Percentiles rank a stretch among this genome's conserved stretches.
Evolutionary conservation across 2,113 vertebrate genomes (phyloP).

Genomic region (Charadrius vociferus): DNA sequence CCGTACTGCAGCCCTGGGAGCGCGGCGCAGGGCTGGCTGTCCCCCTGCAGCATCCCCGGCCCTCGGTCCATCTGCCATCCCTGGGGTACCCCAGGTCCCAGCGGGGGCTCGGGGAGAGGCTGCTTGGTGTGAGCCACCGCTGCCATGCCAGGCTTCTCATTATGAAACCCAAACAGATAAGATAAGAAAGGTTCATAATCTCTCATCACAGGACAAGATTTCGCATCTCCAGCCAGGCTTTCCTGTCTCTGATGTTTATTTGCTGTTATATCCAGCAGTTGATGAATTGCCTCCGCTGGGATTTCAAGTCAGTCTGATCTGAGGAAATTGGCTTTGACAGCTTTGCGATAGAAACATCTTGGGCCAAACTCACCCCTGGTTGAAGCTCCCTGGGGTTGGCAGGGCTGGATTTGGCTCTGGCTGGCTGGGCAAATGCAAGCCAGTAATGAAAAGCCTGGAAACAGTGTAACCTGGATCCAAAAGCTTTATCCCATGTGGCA

Average conservation of each 20-base stretch:
- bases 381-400: not conserved
- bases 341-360: not conserved
- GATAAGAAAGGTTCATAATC: not conserved
- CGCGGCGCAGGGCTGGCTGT: not conserved
- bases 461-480: not conserved
- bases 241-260: slow-evolving; percentile 3
- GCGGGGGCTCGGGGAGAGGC: fast-evolving
- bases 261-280: not conserved
- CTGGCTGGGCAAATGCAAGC: not conserved
- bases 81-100: not conserved
- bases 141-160: not conserved
- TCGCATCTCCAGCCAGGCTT: not conserved
- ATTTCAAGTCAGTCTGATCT: not conserved
- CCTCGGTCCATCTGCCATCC: fast-evolving
- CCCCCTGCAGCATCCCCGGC: not conserved
- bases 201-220: not conserved
- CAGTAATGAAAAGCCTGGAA: not conserved
- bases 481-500: not conserved
- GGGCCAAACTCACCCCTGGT: not conserved
- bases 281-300: not conserved
- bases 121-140: fast-evolving
- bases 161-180: not conserved
- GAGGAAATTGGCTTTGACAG: slow-evolving; percentile 39
- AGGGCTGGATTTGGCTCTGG: not conserved
- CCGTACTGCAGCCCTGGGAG: fast-evolving